Base-by-base conservation (phyloP, 2,113 vertebrate genomes). In the Chauna torquata region DNA sequence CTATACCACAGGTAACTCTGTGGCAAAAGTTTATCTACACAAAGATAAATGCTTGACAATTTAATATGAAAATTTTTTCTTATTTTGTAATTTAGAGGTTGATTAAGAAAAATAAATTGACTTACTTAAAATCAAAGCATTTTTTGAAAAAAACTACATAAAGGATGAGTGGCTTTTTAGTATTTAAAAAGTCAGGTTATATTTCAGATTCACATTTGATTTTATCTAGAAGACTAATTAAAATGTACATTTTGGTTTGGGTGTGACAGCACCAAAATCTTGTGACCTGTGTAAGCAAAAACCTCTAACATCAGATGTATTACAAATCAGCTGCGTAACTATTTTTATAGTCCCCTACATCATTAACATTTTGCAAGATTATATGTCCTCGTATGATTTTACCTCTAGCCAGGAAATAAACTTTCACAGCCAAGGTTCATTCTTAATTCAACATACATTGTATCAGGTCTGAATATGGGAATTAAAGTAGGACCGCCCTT, bases 81-180 rank as follows among this genome's bases (percentile, higher is more conserved):
- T 59, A 6, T 28, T 83, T 81, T 27, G 16, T 8, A 86, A 78
- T 80, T 58, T 49, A 81, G 32, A 92, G 9, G 54, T 5, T 2
- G 0, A 59, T 45, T 74, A 74, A 76, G 1, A 3, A 68, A 76
- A 85, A 64, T 42, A 57, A 76, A 58, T 62, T 16, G 16, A 49
- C 45, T 8, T 69, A n/a, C 12, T 72, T 81, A 74, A 68, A 62
- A 66, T 36, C 0, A 10, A 81, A 78, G 8, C 0, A 71, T 34
- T 58, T 44, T 49, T 50, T 50, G 75, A 65, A 59, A 1, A 82
- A 59, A 50, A 1, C 4, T 74, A 11, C 1, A 0, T 5, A 77
- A 80, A 11, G 23, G 25, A 34, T 36, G 5, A 59, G 16, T 42
- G 17, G 2, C 1, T 61, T 70, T 91, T 68, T 70, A 34, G 6